Percentiles rank a stretch among this genome's conserved stretches.
phyloP scores from a whole-genome alignment of 2,888 invertebrate species.

The Argyra leucocephala region DNA sequence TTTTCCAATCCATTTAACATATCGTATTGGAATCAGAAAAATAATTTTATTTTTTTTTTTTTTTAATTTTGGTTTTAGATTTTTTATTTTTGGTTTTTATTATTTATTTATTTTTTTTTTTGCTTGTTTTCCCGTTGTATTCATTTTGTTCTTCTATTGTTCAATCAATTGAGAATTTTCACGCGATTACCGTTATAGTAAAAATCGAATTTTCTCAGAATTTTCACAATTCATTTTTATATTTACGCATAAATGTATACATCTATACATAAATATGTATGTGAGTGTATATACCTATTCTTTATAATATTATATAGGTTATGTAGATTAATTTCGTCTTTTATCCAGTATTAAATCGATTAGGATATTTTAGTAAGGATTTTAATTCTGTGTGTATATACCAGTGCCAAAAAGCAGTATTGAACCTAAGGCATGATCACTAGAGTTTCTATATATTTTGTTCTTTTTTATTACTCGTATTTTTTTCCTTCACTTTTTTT shows the following conservation, averaged over 20 bases:
- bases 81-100: background rate
- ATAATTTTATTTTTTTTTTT: background rate
- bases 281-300: too few relatives aligned
- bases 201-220: background rate
- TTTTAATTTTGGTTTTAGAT: background rate
- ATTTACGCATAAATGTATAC: background rate
- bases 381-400: background rate
- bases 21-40: background rate
- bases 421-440: background rate
- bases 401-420: background rate
- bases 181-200: background rate
- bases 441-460: too few relatives aligned
- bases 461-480: background rate
- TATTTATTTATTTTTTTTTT: background rate
- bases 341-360: background rate
- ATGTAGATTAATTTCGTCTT: conserved; percentile 1
- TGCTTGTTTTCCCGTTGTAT: background rate
- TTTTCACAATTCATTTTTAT: background rate
- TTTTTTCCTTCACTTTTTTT: background rate
- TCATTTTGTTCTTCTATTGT: background rate
- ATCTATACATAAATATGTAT: background rate
- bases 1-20: conserved; percentile 6
- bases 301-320: background rate
- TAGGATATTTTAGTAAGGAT: background rate
- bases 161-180: conserved; percentile 3